A percentile compares a stretch with the other conserved stretches of the same genome.
Conservation (phyloP, 2,113 vertebrate species). For the Oreotrochilus melanogaster region DNA sequence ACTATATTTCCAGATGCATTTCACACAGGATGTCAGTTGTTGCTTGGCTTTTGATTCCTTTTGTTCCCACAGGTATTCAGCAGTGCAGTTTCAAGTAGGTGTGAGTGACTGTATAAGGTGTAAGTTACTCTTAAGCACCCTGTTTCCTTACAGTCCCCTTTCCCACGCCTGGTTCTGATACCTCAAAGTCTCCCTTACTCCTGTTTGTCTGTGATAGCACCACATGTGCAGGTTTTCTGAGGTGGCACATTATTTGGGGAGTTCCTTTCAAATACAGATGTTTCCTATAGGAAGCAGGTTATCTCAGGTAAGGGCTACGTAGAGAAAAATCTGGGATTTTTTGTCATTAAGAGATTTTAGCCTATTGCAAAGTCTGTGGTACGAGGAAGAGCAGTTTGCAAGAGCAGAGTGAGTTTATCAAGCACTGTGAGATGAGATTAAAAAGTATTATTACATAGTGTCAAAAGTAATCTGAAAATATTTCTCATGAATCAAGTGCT, state of each 20-base stretch:
- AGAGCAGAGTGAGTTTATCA: neutral
- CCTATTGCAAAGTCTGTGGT: neutral
- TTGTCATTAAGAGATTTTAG: neutral
- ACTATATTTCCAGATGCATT: neutral
- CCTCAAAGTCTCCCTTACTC: neutral
- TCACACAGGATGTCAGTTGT: neutral
- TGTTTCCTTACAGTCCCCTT: neutral
- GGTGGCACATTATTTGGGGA: neutral
- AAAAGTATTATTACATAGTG: neutral
- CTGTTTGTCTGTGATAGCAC: neutral
- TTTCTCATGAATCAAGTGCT: neutral
- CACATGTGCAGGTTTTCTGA: neutral
- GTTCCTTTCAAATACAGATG: neutral
- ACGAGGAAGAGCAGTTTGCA: neutral
- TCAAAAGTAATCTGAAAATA: neutral
- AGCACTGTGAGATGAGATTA: neutral
- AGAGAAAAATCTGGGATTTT: fast-evolving
- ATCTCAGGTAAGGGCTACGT: neutral
- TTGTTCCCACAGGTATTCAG: neutral
- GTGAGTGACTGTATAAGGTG: neutral
- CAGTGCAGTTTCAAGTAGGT: neutral
- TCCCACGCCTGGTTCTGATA: neutral
- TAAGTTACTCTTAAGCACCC: neutral
- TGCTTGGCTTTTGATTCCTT: neutral
- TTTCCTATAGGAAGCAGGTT: neutral